Evolutionary conservation across 92 coral and sea anemone genomes (phyloP).

Genomic region (Pocillopora grandis): DNA sequence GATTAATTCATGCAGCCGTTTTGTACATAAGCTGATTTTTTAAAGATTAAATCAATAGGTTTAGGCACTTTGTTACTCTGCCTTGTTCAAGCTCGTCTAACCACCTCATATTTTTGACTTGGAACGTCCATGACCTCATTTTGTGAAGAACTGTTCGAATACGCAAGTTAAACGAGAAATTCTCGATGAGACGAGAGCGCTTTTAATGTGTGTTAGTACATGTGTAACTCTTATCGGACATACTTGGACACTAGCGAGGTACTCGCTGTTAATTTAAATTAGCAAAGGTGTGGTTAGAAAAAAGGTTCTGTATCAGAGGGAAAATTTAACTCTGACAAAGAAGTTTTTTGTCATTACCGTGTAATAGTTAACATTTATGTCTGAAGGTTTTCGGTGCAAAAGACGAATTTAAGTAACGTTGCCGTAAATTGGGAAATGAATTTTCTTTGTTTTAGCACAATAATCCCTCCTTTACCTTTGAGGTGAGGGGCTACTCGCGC

Average conservation of each 20-base stretch:
- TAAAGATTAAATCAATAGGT: background rate
- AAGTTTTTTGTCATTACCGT: background rate
- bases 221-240: background rate
- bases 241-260: background rate
- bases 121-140: background rate
- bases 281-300: background rate
- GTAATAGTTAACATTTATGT: too few relatives aligned
- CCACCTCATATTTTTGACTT: background rate
- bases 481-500: background rate
- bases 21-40: background rate
- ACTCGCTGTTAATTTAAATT: background rate
- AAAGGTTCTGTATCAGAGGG: background rate
- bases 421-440: background rate
- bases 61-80: background rate
- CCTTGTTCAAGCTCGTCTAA: background rate
- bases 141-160: too few relatives aligned
- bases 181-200: background rate
- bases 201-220: too few relatives aligned
- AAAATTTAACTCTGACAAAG: background rate
- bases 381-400: background rate
- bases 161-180: too few relatives aligned
- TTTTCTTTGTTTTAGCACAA: background rate
- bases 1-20: slow-evolving; percentile 31
- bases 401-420: background rate
- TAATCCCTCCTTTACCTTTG: background rate